A percentile compares a stretch with the other conserved stretches of the same genome.
phyloP scores from a whole-genome alignment of 2,113 vertebrate species.

The Baryphthengus martii region DNA sequence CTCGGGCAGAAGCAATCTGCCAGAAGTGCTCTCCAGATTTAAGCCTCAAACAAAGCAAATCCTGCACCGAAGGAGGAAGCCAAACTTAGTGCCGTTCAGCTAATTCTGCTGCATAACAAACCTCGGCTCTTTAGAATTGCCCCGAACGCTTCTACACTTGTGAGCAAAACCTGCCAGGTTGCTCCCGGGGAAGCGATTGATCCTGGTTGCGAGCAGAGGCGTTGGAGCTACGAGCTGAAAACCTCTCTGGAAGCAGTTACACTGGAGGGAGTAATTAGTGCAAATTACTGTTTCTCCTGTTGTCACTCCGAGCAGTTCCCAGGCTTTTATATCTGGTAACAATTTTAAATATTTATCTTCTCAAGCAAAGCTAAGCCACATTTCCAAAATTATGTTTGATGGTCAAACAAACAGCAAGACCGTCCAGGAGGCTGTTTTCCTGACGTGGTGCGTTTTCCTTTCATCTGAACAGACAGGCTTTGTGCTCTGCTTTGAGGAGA shows the following conservation, averaged over 20 bases:
- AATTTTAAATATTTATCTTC: neutral
- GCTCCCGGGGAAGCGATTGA: neutral
- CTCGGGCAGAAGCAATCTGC: neutral
- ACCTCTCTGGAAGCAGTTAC: neutral
- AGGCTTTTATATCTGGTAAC: neutral
- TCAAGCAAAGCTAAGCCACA: neutral
- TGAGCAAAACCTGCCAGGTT: neutral
- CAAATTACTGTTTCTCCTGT: neutral
- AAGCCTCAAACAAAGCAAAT: neutral
- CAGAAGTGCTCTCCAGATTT: neutral
- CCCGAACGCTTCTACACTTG: neutral
- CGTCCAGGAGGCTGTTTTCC: neutral
- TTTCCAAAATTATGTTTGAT: neutral
- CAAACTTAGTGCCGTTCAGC: neutral
- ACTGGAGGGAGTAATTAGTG: neutral
- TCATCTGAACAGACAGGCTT: neutral
- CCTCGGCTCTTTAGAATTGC: neutral
- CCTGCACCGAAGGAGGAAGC: neutral
- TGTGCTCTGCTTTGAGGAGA: neutral
- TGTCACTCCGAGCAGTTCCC: neutral
- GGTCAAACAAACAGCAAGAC: neutral
- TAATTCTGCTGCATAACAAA: fast-evolving
- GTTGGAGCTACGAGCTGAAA: neutral
- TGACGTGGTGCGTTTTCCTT: too few relatives aligned
- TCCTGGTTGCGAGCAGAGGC: neutral